Evolutionary conservation across 2,797 vertebrate species (phyloP), one percentile per base, ranked within the genome.

Genomic region (Darevskia mixta): DNA sequence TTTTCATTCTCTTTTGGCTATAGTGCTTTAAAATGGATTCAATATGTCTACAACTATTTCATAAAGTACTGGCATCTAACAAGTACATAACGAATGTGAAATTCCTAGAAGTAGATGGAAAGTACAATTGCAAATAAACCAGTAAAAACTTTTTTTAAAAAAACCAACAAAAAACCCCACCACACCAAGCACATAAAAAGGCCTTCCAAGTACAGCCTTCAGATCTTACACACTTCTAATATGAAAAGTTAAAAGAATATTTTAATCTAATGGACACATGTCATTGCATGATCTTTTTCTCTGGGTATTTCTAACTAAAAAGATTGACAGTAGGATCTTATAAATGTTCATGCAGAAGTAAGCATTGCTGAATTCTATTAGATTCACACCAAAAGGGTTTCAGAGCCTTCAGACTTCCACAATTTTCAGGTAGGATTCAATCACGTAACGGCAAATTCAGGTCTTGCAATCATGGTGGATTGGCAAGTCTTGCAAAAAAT

Each of bases 11-110:
- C 32, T 80, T 81, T 72, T 81, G 72, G 15, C 49, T 71, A 55
- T 81, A 76, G 45, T 17, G 45, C 45, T 85, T 71, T 84, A 81
- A 77, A 90, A 90, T 90, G 45, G 73, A 85, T 85, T 82, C 86
- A 90, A 25, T 49, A 87, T 90, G 86, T 69, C 73, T 77, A 77
- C 58, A 71, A 3, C 45, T 90, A 35, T 35, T 85, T 85, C 49
- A 71, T 41, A 85, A 90, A 67, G 81, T 81, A 13, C 61, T 90
- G 86, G 35, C 71, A 87, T 84, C 27, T 67, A 69, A 85, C 27
- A 85, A 85, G 43, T 67, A 79, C 81, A 80, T 69, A 80, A 67
- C 58, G 49, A 90, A 76, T 76, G 71, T 61, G 82, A 69, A 75
- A 81, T 85, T 87, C 82, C 58, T 76, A 81, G 83, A 85, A 89